phyloP scores from a whole-genome alignment of 2,888 invertebrate species.

The Sturmia bella region DNA sequence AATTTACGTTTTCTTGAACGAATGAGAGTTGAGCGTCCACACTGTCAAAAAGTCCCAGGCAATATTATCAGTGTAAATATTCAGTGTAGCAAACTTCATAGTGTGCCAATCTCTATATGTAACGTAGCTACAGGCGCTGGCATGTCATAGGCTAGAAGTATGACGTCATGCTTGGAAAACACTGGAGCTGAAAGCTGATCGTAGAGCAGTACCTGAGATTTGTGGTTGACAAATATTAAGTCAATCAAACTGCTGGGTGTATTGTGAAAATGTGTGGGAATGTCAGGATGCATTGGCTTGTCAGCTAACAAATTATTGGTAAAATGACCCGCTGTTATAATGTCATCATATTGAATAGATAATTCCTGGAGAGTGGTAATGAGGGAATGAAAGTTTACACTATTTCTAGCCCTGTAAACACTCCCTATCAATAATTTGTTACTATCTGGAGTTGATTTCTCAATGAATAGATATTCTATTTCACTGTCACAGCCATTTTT shows the following conservation, averaged over 20 bases:
- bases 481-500: neutral
- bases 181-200: neutral
- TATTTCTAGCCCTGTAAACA: neutral
- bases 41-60: neutral
- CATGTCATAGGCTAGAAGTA: neutral
- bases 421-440: neutral
- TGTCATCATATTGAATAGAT: neutral
- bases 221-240: neutral
- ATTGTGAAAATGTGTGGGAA: neutral
- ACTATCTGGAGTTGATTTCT: too few relatives aligned
- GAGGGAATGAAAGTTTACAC: neutral
- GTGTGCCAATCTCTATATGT: too few relatives aligned
- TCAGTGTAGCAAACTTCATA: neutral
- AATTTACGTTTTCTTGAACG: neutral
- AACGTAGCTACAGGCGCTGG: neutral
- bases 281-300: neutral
- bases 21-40: neutral
- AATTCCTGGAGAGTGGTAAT: neutral
- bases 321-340: too few relatives aligned
- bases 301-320: slow-evolving; percentile 2
- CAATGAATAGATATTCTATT: neutral
- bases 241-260: neutral
- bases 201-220: neutral
- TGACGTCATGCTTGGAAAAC: neutral
- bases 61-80: neutral